These are phyloP conservation scores for Turnix velox DNA, from an alignment of 2,113 vertebrate genomes.

Conservation along the genomic window DNA sequence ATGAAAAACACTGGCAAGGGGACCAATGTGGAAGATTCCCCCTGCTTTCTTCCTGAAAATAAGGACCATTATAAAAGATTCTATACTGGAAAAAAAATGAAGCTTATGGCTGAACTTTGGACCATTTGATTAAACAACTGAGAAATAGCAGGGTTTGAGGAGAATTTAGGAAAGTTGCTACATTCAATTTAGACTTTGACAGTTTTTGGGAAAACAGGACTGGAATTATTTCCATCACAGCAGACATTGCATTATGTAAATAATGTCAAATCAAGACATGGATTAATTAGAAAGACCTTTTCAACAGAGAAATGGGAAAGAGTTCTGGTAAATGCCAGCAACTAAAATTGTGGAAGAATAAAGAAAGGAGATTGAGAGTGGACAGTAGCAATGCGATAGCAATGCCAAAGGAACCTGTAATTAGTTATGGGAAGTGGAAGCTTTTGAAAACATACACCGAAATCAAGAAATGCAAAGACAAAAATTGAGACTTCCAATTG, in stretches of 20 bases:
- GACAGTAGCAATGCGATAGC: neutral
- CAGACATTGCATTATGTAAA: neutral
- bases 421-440: neutral
- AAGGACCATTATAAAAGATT: neutral
- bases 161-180: neutral
- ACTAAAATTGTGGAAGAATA: neutral
- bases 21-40: neutral
- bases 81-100: neutral
- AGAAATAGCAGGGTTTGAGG: neutral
- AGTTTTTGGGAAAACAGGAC: neutral
- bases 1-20: neutral
- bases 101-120: neutral
- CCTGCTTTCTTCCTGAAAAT: neutral
- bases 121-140: neutral
- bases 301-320: neutral
- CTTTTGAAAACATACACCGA: accelerated
- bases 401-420: neutral
- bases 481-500: neutral
- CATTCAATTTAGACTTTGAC: neutral
- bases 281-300: neutral
- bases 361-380: neutral
- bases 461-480: neutral
- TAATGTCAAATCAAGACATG: neutral
- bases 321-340: neutral
- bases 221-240: neutral